A percentile compares a stretch with the other conserved stretches of the same genome.
These are phyloP conservation scores for Hyposoter dolosus DNA, from an alignment of 2,888 invertebrate genomes.

Conservation along the genomic window DNA sequence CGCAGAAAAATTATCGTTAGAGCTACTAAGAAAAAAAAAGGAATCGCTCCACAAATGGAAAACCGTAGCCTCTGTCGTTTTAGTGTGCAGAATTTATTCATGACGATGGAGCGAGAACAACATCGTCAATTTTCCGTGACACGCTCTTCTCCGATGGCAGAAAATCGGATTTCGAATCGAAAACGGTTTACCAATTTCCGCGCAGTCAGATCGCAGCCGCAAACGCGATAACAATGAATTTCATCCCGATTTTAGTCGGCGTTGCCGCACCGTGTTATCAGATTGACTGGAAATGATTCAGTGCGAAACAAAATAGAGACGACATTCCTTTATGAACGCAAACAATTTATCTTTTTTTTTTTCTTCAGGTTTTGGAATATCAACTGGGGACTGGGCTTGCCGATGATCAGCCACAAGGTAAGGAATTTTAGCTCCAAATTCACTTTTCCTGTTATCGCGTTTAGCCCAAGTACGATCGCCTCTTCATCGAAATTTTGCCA, in stretches of 20 bases:
- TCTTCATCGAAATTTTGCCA: neutral
- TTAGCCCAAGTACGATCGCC: conserved; percentile 26
- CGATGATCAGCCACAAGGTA: too few relatives aligned
- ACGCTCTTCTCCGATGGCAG: neutral
- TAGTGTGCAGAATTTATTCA: neutral
- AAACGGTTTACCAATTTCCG: conserved; percentile 56
- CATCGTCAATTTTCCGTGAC: conserved; percentile 34
- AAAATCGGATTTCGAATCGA: neutral
- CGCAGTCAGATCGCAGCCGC: conserved; percentile 59
- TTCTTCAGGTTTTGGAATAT: neutral
- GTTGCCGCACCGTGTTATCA: conserved; percentile 88
- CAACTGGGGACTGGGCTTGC: too few relatives aligned
- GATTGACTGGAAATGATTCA: conserved; percentile 87
- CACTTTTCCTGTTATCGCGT: conserved; percentile 8
- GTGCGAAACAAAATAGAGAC: conserved; percentile 71
- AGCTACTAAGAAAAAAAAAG: neutral
- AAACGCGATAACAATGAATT: conserved; percentile 85
- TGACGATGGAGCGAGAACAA: conserved; percentile 7
- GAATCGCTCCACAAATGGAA: neutral
- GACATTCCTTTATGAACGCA: neutral
- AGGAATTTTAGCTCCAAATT: neutral
- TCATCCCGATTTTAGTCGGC: conserved; percentile 87
- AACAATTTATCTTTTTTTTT: neutral
- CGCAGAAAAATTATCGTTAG: neutral
- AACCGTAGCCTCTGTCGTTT: neutral